These are phyloP conservation scores for Schizopygopsis malacanthus DNA, from an alignment of 2,797 vertebrate genomes.

Conservation along the genomic window DNA sequence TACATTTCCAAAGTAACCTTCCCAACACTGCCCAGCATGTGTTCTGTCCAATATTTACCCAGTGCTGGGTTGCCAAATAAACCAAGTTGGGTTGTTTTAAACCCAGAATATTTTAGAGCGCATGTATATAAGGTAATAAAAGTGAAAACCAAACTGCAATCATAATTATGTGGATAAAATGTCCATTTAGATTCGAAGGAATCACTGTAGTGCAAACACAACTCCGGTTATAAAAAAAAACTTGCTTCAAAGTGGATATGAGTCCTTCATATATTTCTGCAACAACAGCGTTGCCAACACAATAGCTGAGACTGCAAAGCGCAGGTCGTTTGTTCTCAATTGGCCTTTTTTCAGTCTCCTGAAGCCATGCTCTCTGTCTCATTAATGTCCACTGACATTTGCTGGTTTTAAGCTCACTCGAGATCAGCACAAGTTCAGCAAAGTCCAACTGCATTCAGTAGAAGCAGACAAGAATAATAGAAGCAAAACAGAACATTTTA, in stretches of 20 bases:
- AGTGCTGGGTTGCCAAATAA: too few relatives aligned
- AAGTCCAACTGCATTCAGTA: neutral
- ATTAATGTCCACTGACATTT: slow-evolving; percentile 42
- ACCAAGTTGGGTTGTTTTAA: too few relatives aligned
- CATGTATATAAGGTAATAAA: neutral
- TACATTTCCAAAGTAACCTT: too few relatives aligned
- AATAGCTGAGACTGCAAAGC: slow-evolving; percentile 13
- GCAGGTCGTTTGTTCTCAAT: slow-evolving; percentile 34
- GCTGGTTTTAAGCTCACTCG: slow-evolving; percentile 7
- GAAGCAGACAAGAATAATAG: neutral
- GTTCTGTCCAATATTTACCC: too few relatives aligned
- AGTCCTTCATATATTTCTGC: neutral
- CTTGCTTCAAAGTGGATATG: neutral
- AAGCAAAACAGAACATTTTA: neutral
- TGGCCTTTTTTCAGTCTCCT: slow-evolving; percentile 27
- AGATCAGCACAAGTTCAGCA: slow-evolving; percentile 2
- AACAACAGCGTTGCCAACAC: neutral
- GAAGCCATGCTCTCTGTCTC: slow-evolving; percentile 25
- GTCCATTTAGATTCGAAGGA: neutral
- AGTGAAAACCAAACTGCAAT: neutral
- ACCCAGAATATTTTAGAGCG: too few relatives aligned
- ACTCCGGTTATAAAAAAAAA: neutral
- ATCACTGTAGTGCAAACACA: neutral
- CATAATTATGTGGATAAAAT: neutral
- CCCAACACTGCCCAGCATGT: too few relatives aligned